phyloP scores from a whole-genome alignment of 2,888 invertebrate species.

The Gymnoscelis rufifasciata region DNA sequence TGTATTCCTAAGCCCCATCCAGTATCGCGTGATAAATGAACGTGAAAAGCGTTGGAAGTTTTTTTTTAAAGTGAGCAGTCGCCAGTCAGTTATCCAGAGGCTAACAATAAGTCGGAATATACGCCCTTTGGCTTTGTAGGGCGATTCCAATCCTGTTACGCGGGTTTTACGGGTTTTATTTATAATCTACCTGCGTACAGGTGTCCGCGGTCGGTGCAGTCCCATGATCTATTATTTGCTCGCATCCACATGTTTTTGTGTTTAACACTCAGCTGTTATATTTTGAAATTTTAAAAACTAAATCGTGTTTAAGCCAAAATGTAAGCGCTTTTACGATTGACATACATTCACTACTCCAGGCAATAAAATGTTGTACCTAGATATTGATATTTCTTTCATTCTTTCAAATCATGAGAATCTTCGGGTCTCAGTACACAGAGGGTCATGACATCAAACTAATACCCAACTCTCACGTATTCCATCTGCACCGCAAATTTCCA shows the following conservation, averaged over 20 bases:
- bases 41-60: slow-evolving; percentile 1
- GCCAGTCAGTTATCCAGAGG: slow-evolving; percentile 5
- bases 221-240: slow-evolving; percentile 25
- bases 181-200: slow-evolving; percentile 47
- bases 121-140: slow-evolving; percentile 28
- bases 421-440: not conserved
- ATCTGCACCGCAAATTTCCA: slow-evolving; percentile 8
- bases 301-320: too few relatives aligned
- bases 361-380: not conserved
- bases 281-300: slow-evolving; percentile 15
- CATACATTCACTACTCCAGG: too few relatives aligned
- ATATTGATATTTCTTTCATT: not conserved
- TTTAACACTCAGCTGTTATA: slow-evolving; percentile 4
- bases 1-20: too few relatives aligned
- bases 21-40: slow-evolving; percentile 6
- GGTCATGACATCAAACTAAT: not conserved
- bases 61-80: slow-evolving; percentile 9
- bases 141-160: slow-evolving; percentile 37
- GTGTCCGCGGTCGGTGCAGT: slow-evolving; percentile 43
- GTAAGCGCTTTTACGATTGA: too few relatives aligned
- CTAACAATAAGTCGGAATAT: slow-evolving; percentile 20
- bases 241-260: slow-evolving; percentile 16
- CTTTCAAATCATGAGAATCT: not conserved
- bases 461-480: slow-evolving; percentile 5
- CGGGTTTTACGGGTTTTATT: slow-evolving; percentile 37